A percentile compares a stretch with the other conserved stretches of the same genome.
phyloP scores from a whole-genome alignment of 2,888 invertebrate genomes.

The Eupithecia vulgata region DNA sequence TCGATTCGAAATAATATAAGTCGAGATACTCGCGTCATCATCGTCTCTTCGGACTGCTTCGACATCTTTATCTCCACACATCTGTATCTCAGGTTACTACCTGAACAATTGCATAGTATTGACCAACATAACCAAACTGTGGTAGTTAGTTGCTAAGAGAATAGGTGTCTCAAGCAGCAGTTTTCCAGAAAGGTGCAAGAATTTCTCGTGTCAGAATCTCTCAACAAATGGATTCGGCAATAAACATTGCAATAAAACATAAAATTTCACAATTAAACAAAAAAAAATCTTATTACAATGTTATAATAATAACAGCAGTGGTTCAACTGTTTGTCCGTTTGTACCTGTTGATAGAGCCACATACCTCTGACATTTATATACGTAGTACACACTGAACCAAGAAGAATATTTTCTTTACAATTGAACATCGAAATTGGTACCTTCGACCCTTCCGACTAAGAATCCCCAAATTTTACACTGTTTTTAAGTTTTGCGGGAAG shows the following conservation, averaged over 20 bases:
- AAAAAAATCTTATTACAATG: not conserved
- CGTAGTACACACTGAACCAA: too few relatives aligned
- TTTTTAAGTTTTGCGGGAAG: too few relatives aligned
- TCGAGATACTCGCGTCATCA: not conserved
- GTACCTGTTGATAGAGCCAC: not conserved
- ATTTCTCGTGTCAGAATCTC: constrained; percentile 26
- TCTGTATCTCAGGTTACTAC: not conserved
- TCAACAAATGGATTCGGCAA: constrained; percentile 26
- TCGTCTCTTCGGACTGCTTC: not conserved
- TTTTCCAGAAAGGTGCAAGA: constrained; percentile 9
- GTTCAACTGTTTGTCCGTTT: not conserved
- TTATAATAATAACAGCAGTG: not conserved
- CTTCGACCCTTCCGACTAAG: too few relatives aligned
- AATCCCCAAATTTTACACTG: too few relatives aligned
- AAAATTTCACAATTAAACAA: constrained; percentile 12
- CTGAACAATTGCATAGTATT: not conserved
- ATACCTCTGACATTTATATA: not conserved
- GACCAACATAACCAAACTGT: not conserved
- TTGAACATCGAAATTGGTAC: too few relatives aligned
- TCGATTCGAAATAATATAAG: not conserved
- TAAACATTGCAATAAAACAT: constrained; percentile 34
- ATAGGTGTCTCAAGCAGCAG: not conserved
- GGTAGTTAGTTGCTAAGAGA: not conserved
- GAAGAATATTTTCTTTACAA: too few relatives aligned
- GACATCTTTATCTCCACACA: not conserved